Evolutionary conservation across 2,113 vertebrate genomes (phyloP).

Genomic region (Tonatia bakeri): DNA sequence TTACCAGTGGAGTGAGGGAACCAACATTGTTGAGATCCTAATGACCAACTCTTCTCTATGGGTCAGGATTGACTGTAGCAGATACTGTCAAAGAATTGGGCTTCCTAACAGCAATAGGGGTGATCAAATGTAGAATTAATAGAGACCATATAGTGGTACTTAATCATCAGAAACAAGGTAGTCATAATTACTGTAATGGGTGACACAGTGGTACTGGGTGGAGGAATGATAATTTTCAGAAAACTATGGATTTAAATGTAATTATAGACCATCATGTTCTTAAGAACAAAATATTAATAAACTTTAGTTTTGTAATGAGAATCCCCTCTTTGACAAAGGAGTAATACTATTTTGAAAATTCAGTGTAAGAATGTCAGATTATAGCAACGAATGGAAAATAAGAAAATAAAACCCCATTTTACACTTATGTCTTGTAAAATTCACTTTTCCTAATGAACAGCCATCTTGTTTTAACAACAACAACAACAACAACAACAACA

Average conservation of each 20-base stretch:
- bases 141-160: background rate
- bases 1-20: background rate
- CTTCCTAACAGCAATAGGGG: background rate
- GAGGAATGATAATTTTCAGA: background rate
- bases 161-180: background rate
- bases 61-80: background rate
- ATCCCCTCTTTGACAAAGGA: background rate
- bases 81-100: background rate
- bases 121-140: background rate
- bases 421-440: conserved; percentile 18
- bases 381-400: background rate
- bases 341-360: conserved; percentile 18
- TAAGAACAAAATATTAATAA: background rate
- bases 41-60: background rate
- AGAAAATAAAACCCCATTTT: background rate
- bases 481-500: too few relatives aligned
- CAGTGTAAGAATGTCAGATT: background rate
- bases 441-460: background rate
- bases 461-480: background rate
- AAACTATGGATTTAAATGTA: background rate
- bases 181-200: background rate
- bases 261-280: background rate
- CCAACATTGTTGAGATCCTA: background rate
- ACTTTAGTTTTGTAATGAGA: background rate
- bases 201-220: background rate